These are phyloP conservation scores for Sycophila sp. DNA, from an alignment of 1,140 invertebrate genomes.

Conservation along the genomic window DNA sequence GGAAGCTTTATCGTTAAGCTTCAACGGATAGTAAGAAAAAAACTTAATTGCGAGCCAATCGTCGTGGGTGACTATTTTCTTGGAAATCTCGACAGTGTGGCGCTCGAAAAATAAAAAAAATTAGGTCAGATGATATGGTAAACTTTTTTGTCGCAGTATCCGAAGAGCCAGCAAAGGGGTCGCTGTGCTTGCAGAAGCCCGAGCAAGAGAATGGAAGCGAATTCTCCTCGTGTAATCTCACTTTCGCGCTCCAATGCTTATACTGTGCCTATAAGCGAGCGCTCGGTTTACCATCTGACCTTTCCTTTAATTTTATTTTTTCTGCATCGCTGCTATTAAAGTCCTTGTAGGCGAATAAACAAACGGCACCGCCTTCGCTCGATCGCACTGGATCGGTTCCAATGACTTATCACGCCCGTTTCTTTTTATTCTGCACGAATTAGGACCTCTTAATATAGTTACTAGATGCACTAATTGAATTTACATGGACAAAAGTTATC, in stretches of 20 bases:
- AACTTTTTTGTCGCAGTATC: background rate
- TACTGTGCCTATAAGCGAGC: too few species aligned
- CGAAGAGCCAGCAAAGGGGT: background rate
- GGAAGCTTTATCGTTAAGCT: background rate
- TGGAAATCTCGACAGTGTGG: too few species aligned
- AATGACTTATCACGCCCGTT: too few species aligned
- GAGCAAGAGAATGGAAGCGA: background rate
- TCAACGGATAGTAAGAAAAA: background rate
- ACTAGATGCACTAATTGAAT: too few species aligned
- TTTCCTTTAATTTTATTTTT: background rate
- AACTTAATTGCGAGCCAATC: constrained; percentile 3
- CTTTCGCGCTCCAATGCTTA: constrained; percentile 9
- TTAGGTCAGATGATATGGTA: background rate
- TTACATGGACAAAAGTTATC: too few species aligned
- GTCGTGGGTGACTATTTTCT: background rate
- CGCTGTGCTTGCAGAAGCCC: background rate
- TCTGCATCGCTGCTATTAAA: too few species aligned
- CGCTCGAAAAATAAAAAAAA: background rate
- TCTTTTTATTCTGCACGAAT: too few species aligned
- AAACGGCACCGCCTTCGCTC: too few species aligned
- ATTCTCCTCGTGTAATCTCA: background rate
- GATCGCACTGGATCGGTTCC: too few species aligned
- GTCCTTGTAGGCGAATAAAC: too few species aligned
- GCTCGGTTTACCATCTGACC: background rate
- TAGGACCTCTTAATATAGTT: too few species aligned